Evolutionary conservation across 2,113 vertebrate genomes (phyloP), one percentile per base, ranked within the genome.

Genomic region (Merops nubicus): DNA sequence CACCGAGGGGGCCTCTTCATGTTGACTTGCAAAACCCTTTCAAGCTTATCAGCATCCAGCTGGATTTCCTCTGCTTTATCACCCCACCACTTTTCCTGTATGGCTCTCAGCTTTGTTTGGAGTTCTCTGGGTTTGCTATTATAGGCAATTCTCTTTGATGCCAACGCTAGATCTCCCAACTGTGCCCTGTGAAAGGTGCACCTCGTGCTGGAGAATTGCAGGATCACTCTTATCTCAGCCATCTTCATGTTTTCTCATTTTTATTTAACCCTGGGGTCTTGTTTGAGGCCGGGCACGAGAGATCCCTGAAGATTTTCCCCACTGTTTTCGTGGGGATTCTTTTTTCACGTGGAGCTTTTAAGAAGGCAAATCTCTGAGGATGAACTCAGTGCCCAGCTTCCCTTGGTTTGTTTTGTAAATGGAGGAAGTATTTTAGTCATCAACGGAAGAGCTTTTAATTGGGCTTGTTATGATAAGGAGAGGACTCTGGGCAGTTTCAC

Each of bases 11-110:
- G 83, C 96, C 95, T 95, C 96, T 96, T 96, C 54, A 13, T 89
- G 12, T 96, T 92, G 91, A 95, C 93, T 93, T 0, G 50, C 3
- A 63, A 96, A 92, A 77, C 16, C 42, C 96, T 96, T 97, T 96
- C 94, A 96, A 93, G 95, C 89, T 97, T 97, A 97, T 97, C 96
- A 97, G 95, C 4, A 0, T 95, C 53, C 96, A 93, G 96, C 96
- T 97, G 96, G 93, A 89, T 96, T 97, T 97, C 96, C 95, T 97
- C 94, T 89, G 86, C 68, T 96, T 96, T 96, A 96, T 97, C 96
- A 95, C 95, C 54, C 68, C 64, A 81, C 91, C 91, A 40, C 94
- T 95, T 97, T 97, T 97, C 96, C 96, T 97, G 96, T 95, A 95
- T 38, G 76, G 86, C 86, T 34, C 91, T 95, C 82, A 77, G 94